Base-by-base conservation (phyloP, 2,797 vertebrate genomes). In the Karalla daura region DNA sequence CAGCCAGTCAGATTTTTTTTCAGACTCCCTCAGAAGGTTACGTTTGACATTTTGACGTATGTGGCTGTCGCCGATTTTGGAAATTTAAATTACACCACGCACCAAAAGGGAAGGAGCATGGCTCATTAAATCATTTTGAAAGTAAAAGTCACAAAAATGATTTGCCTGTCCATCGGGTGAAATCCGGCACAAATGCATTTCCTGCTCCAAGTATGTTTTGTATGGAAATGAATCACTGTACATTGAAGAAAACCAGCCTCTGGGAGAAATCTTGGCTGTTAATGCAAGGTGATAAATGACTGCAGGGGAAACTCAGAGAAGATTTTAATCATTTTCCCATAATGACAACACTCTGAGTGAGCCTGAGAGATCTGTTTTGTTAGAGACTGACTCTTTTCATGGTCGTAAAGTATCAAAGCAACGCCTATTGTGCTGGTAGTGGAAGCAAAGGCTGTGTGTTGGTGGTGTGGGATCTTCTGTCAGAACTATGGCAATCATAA, bases 11-110 rank as follows among this genome's bases (percentile, higher is more conserved):
- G 44, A 75, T 73, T 70, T 76, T 60, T 17, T 28, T 49, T n/a
- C n/a, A n/a, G n/a, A n/a, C 70, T 70, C 44, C 25, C 63, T 62
- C 39, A 8, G 63, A 77, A 65, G 69, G 58, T 80, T 78, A 47
- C 56, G 46, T 69, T 73, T 76, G 58, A 81, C 63, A 68, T 60
- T 69, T 59, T 76, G 78, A 83, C 33, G 24, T 65, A 70, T 70
- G 58, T 44, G 37, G 45, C 59, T 70, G 60, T 79, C 74, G 52
- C 8, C 11, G 13, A 52, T 65, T 25, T 24, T 49, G 63, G 23
- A 49, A 43, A 67, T 44, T 60, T 60, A 74, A 80, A 85, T 78
- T 25, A 64, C 39, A 67, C 41, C 58, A 55, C 60, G 33, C 69
- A n/a, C n/a, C n/a, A 75, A 68, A 70, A 41, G 41, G 59, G 68